Base-by-base conservation (phyloP, 2,888 invertebrate species). In the Ennomos erosarius region DNA sequence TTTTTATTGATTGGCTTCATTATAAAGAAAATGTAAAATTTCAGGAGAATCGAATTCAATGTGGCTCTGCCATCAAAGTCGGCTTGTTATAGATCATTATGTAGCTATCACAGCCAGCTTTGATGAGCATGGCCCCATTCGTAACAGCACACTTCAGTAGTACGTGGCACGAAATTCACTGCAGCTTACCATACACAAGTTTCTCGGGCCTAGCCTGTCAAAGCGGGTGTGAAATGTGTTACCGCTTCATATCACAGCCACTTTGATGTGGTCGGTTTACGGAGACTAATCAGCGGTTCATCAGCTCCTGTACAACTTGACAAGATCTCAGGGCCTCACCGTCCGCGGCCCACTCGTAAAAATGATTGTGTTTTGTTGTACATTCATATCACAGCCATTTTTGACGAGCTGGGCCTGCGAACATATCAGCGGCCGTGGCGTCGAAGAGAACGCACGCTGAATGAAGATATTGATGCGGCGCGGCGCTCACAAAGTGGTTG, bases 21-120 rank as follows among this genome's bases (percentile, higher is more conserved):
- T 37, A 11, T 16, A 38, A 38, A 33, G 10, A 11, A 39, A 11
- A 39, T 69, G 51, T 53, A 44, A 1, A 60, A 64, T 75, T 76
- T 55, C 69, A 73, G 73, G 47, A 42, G 45, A 56, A 54, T 62
- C 35, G 60, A 44, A 69, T 67, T 68, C 71, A 79, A 86, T 89
- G 93, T 84, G 90, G 92, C 93, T 93, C 87, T 94, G 94, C 93
- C 95, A 94, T 96, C 95, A 95, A 96, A 95, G 95, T 94, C 94
- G 95, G 96, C 92, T 94, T 95, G 96, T 97, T 93, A 95, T 96
- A 97, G 96, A 92, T 94, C 88, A 85, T 83, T 64, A 77, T 69
- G 87, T 73, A 91, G 84, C 96, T 97, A 97, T 97, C 97, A 97
- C 97, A 97, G 97, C 97, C 97, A 97, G 97, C 97, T 97, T 97